These are phyloP conservation scores for Melanotaenia duboulayi DNA, from an alignment of 2,113 vertebrate genomes.

Conservation along the genomic window DNA sequence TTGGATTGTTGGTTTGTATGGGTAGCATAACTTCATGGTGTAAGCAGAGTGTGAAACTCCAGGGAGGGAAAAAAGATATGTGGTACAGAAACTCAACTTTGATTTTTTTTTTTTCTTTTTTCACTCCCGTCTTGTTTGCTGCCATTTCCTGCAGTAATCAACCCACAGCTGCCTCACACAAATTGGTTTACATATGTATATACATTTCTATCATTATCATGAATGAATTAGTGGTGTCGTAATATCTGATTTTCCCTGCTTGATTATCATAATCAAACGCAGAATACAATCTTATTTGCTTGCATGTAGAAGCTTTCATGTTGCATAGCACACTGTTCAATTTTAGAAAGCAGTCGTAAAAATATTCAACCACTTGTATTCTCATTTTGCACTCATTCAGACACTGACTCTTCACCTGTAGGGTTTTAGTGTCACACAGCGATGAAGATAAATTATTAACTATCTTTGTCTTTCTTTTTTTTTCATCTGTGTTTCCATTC, in stretches of 20 bases:
- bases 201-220: neutral
- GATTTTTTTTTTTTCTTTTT: neutral
- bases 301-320: neutral
- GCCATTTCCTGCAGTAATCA: neutral
- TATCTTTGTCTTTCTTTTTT: constrained; percentile 16
- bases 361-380: constrained; percentile 8
- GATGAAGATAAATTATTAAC: constrained; percentile 70
- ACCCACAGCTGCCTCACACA: neutral
- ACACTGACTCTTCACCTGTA: constrained; percentile 44
- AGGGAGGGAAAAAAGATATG: too few relatives aligned
- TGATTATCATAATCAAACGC: too few relatives aligned
- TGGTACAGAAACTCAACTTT: neutral
- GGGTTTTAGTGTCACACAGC: constrained; percentile 44
- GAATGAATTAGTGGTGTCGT: neutral
- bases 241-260: neutral
- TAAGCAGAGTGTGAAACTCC: neutral
- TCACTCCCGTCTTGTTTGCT: neutral
- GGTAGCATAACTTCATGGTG: neutral
- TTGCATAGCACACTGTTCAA: neutral
- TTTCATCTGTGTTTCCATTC: constrained; percentile 42
- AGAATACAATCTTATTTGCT: neutral
- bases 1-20: neutral
- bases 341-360: neutral
- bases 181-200: neutral
- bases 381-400: constrained; percentile 14